Evolutionary conservation across 2,113 vertebrate species (phyloP).

Genomic region (human): DNA sequence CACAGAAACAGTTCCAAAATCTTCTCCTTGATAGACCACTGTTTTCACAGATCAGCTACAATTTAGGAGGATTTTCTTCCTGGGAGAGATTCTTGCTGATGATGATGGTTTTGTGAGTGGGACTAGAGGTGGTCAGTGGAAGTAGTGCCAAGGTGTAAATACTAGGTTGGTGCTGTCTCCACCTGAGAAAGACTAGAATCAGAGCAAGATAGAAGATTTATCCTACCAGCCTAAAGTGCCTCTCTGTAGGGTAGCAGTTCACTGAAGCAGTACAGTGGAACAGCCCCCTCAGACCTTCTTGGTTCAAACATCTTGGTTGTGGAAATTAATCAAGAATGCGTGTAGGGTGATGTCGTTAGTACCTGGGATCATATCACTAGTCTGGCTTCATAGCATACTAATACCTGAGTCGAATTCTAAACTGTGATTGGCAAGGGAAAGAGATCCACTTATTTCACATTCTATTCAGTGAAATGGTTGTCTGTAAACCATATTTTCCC

Average conservation of each 20-base stretch:
- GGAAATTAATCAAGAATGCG: not conserved
- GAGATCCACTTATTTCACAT: not conserved
- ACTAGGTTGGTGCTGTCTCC: not conserved
- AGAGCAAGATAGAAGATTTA: not conserved
- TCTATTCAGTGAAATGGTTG: not conserved
- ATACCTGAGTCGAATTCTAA: not conserved
- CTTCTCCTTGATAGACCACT: not conserved
- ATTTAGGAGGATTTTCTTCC: slow-evolving; percentile 1
- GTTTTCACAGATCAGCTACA: not conserved
- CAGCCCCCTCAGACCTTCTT: not conserved
- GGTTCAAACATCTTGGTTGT: not conserved
- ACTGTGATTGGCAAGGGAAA: not conserved
- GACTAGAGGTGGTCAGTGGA: not conserved
- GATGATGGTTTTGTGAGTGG: slow-evolving; percentile 30
- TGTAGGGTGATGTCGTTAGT: slow-evolving; percentile 1
- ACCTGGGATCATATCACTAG: not conserved
- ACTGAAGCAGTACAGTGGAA: not conserved
- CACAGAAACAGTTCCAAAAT: not conserved
- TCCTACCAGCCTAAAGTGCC: not conserved
- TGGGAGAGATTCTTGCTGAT: not conserved
- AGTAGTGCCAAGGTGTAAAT: slow-evolving; percentile 5
- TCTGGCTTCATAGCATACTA: not conserved
- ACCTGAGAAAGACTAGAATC: slow-evolving; percentile 9
- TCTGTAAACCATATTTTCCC: not conserved
- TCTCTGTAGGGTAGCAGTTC: not conserved